These are phyloP conservation scores for Darevskia mixta DNA, from an alignment of 2,797 vertebrate genomes.

Conservation along the genomic window DNA sequence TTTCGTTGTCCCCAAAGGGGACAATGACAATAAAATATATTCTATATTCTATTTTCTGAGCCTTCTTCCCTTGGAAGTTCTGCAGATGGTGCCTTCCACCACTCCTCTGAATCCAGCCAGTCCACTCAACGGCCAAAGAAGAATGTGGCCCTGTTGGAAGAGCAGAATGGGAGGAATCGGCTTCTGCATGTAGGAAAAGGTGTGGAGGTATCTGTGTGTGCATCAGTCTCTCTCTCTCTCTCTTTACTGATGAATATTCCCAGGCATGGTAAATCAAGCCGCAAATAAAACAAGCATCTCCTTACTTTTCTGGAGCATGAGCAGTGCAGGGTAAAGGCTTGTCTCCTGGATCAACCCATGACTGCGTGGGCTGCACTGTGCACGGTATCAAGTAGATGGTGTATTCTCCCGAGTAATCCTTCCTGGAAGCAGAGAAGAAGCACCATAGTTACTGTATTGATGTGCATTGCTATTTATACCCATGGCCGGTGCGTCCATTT, in stretches of 20 bases:
- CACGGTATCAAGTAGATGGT: slow-evolving; percentile 93
- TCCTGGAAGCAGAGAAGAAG: slow-evolving; percentile 81
- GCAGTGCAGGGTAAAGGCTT: slow-evolving; percentile 95
- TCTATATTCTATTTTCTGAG: no score
- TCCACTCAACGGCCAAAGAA: not conserved
- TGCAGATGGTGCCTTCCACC: no score
- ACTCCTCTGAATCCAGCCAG: no score
- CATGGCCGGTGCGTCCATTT: no score
- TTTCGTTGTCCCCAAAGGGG: no score
- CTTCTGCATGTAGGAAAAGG: not conserved
- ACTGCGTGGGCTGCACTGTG: slow-evolving; percentile 95
- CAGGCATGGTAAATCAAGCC: not conserved
- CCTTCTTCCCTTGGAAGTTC: no score
- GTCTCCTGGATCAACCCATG: slow-evolving; percentile 92
- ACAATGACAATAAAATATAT: no score
- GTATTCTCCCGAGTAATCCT: slow-evolving; percentile 98
- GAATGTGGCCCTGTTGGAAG: not conserved
- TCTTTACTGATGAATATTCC: no score
- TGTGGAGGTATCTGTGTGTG: not conserved
- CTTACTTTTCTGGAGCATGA: slow-evolving; percentile 93
- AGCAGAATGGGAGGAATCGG: not conserved
- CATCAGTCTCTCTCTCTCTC: not conserved
- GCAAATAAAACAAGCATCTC: not conserved
- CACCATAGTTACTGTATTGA: not conserved
- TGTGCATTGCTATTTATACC: not conserved